Evolutionary conservation across 2,113 vertebrate genomes (phyloP).

Genomic region (Rattus rattus): DNA sequence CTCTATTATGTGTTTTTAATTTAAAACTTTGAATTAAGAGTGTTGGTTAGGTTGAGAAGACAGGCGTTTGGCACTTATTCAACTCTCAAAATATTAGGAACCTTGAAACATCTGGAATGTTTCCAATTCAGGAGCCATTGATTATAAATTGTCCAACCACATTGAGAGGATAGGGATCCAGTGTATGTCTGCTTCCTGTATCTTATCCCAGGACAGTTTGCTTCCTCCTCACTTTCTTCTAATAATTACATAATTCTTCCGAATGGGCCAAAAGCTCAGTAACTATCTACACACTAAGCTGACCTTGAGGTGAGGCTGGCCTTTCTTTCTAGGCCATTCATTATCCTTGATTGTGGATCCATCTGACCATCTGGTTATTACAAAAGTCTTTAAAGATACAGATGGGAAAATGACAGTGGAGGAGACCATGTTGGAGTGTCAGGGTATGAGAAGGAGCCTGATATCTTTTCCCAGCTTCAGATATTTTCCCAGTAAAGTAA

Average conservation of each 20-base stretch:
- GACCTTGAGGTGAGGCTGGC: accelerated
- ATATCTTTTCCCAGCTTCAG: not conserved
- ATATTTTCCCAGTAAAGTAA: not conserved
- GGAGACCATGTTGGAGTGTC: not conserved
- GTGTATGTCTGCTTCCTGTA: not conserved
- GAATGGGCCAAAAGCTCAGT: not conserved
- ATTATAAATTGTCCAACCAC: constrained; percentile 54
- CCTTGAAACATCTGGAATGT: constrained; percentile 14
- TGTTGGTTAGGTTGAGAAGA: constrained; percentile 12
- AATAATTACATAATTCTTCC: not conserved
- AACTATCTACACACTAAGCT: not conserved
- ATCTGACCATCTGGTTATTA: not conserved
- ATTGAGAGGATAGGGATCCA: not conserved
- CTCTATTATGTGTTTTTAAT: not conserved
- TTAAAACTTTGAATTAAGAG: constrained; percentile 60
- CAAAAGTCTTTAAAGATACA: not conserved
- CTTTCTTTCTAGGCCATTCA: not conserved
- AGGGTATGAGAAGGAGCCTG: not conserved
- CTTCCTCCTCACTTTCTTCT: not conserved
- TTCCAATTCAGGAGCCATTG: constrained; percentile 16
- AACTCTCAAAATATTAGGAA: constrained; percentile 55
- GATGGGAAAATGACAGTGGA: not conserved
- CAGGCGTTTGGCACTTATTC: not conserved
- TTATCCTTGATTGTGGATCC: not conserved
- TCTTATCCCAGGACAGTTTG: not conserved